A percentile compares a stretch with the other conserved stretches of the same genome.
Conservation (phyloP, 2,797 vertebrate species). For the Tadarida brasiliensis region DNA sequence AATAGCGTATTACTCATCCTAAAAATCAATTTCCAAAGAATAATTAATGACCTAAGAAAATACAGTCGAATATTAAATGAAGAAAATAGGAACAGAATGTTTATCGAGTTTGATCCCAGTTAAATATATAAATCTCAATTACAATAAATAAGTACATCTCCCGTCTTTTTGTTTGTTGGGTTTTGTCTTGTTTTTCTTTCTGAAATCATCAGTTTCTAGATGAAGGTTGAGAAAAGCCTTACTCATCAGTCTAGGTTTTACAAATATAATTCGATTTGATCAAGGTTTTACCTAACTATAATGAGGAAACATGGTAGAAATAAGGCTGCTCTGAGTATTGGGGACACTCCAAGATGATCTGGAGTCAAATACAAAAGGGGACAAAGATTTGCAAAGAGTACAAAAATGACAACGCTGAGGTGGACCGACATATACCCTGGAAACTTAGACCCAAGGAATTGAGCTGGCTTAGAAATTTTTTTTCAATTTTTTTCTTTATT, state of each 20-base stretch:
- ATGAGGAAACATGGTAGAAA: not conserved
- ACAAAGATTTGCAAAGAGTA: not conserved
- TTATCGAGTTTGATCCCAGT: slow-evolving; percentile 3
- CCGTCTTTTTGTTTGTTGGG: not conserved
- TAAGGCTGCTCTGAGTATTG: not conserved
- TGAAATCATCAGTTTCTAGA: not conserved
- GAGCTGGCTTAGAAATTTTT: not conserved
- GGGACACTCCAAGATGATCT: not conserved
- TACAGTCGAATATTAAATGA: slow-evolving; percentile 3
- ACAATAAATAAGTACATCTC: not conserved
- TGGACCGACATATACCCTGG: not conserved
- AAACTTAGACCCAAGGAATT: not conserved
- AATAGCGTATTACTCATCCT: slow-evolving; percentile 47
- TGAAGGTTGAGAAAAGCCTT: not conserved
- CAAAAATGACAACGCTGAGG: not conserved
- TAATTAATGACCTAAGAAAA: slow-evolving; percentile 54
- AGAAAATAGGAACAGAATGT: not conserved
- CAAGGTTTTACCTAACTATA: not conserved
- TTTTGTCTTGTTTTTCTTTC: not conserved
- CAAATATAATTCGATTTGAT: not conserved
- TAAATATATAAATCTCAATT: slow-evolving; percentile 32
- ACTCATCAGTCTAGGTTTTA: not conserved
- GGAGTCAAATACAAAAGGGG: not conserved
- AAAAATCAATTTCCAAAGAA: slow-evolving; percentile 53
- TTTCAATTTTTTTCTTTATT: no score